Base-by-base conservation (phyloP, 2,113 vertebrate genomes). In the Gopherus evgoodei region DNA sequence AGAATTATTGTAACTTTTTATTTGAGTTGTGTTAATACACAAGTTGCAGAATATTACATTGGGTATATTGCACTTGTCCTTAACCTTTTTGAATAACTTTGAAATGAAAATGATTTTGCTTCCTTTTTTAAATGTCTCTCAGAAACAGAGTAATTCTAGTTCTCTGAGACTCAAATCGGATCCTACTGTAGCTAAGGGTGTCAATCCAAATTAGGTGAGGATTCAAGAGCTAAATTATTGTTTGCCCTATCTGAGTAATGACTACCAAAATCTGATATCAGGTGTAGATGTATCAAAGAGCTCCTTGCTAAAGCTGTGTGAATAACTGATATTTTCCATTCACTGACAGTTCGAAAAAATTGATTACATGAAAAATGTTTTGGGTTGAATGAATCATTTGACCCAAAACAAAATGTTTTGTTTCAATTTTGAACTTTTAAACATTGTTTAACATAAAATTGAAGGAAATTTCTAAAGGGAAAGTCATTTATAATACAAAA, bases 271-370 rank as follows among this genome's bases (percentile, higher is more conserved):
- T 57, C 91, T 19, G 8, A 1, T 86, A 3, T 62, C 0, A 0
- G 22, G 25, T 79, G 88, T 88, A 44, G 35, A 31, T n/a, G 49
- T 11, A 31, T 90, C 62, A 81, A 72, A 56, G 27, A 53, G 47
- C 21, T 56, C 14, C 19, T 25, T 35, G 14, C 13, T 42, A 42
- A 75, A 42, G 72, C 11, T 5, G 21, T 22, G 72, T 47, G 38
- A 42, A 11, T 14, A n/a, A 7, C 54, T 78, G 53, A 27, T 50
- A 3, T 0, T 0, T 59, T 62, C 29, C 29, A 31, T 16, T 62
- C 27, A 25, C 5, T 62, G 29, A 29, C 29, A 31, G 59, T 65
- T 65, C 62, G 3, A 31, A 65, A 65, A 65, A 35, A 65, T 6
- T 65, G 62, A 31, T 65, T 35, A 62, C 31, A 62, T 62, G 54